Percentiles rank a stretch among this genome's conserved stretches.
Evolutionary conservation across 1,140 invertebrate genomes (phyloP).

Genomic region (Teleogryllus occipitalis): DNA sequence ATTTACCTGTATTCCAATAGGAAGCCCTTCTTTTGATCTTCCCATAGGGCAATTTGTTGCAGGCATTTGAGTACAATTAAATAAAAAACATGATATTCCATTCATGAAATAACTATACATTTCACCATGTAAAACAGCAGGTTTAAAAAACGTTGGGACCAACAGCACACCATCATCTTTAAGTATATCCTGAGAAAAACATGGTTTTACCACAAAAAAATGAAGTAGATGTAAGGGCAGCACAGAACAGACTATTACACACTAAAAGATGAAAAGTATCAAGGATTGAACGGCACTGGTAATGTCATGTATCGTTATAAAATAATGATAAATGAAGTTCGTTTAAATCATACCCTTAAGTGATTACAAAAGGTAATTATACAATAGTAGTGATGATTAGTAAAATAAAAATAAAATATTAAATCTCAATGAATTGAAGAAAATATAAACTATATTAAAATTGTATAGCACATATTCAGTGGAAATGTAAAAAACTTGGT

Average conservation of each 20-base stretch:
- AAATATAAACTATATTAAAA: too few relatives aligned
- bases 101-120: constrained; percentile 48
- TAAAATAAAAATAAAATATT: too few relatives aligned
- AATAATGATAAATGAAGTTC: too few relatives aligned
- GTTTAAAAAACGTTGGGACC: constrained; percentile 57
- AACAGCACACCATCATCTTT: constrained; percentile 61
- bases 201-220: too few relatives aligned
- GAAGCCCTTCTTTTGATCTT: constrained; percentile 50
- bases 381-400: too few relatives aligned
- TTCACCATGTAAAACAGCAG: constrained; percentile 55
- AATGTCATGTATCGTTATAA: too few relatives aligned
- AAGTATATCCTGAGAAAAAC: constrained; percentile 42
- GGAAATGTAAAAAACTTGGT: too few relatives aligned
- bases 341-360: too few relatives aligned
- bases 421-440: too few relatives aligned
- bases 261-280: background rate
- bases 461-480: too few relatives aligned
- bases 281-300: too few relatives aligned
- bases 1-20: constrained; percentile 61
- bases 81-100: constrained; percentile 58
- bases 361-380: too few relatives aligned
- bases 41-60: constrained; percentile 66
- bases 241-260: background rate
- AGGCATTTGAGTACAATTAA: constrained; percentile 67
- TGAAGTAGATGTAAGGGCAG: constrained; percentile 21